phyloP scores from a whole-genome alignment of 2,888 invertebrate genomes.

The Phyto melanocephala region DNA sequence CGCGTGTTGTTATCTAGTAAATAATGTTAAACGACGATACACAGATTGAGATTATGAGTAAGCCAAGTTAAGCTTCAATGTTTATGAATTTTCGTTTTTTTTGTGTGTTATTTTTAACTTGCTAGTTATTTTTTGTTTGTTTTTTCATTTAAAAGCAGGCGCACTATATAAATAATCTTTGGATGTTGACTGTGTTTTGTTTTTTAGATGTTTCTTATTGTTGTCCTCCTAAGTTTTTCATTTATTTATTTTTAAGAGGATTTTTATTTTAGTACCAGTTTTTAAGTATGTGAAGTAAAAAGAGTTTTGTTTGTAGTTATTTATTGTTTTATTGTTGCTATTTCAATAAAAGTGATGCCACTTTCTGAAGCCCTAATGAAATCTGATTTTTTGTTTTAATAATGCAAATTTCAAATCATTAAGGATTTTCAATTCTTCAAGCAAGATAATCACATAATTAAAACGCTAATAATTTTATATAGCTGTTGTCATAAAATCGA shows the following conservation, averaged over 20 bases:
- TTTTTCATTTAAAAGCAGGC: constrained; percentile 44
- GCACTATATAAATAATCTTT: constrained; percentile 46
- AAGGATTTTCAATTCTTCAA: too few relatives aligned
- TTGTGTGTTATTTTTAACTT: constrained; percentile 9
- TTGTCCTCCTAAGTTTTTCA: constrained; percentile 4
- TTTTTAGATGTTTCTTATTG: background rate
- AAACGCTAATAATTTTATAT: too few relatives aligned
- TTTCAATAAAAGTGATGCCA: background rate
- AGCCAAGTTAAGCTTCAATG: constrained; percentile 63
- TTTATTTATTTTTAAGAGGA: constrained; percentile 23
- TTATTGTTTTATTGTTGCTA: constrained; percentile 8
- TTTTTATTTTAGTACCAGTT: constrained; percentile 24
- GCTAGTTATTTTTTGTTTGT: background rate
- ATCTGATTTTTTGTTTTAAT: too few relatives aligned
- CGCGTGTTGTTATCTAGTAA: constrained; percentile 62
- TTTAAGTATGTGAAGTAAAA: constrained; percentile 38
- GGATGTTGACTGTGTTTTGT: constrained; percentile 9
- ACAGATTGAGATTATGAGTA: constrained; percentile 49
- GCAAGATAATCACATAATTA: too few relatives aligned
- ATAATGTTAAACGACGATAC: constrained; percentile 56
- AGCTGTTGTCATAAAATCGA: too few relatives aligned
- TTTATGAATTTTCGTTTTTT: constrained; percentile 54
- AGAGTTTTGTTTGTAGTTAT: constrained; percentile 16
- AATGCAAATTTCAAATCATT: too few relatives aligned
- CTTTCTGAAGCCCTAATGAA: too few relatives aligned